Base-by-base conservation (phyloP, 2,797 vertebrate genomes). In the Pipistrellus pipistrellus region DNA sequence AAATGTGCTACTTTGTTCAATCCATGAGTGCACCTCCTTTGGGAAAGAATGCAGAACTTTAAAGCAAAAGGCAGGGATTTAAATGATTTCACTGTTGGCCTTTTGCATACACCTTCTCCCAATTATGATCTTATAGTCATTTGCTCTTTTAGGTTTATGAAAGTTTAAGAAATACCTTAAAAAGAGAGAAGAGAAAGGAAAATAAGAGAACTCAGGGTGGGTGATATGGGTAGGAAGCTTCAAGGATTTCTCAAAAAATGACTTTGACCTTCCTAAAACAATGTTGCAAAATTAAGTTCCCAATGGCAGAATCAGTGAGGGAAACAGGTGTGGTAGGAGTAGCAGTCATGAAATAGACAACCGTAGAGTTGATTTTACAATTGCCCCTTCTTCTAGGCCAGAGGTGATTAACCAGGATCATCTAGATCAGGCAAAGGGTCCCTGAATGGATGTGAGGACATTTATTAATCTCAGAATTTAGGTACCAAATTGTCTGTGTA, bases 101-200 rank as follows among this genome's bases (percentile, higher is more conserved):
- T n/a, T 83, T 87, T 76, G 81, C 0, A 20, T 11, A 88, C 18
- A 68, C 21, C 46, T 95, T 76, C 17, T 94, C 73, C 46, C n/a
- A 78, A 53, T 53, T 25, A 55, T 21, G 41, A 83, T 80, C 53
- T 80, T 76, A 23, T 3, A 84, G n/a, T 35, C 48, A 71, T 53
- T 94, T 78, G 55, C 27, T 72, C 32, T 72, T 87, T 64, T 69
- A 93, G 5, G 23, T 85, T 91, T 75, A 73, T 90, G 35, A 78
- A 88, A 92, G 35, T 68, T 66, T 55, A 66, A 95, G 48, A 94
- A 81, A 64, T 5, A 73, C 2, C 0, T 83, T 66, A 23, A 17
- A 7, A 88, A 77, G 41, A 82, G 6, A 85, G 2, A 6, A 77
- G 14, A 83, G 66, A 73, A 92, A 93, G 27, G 25, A 51, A 93